Conservation (phyloP, 1,140 invertebrate genomes). For the Panonychus citri region DNA sequence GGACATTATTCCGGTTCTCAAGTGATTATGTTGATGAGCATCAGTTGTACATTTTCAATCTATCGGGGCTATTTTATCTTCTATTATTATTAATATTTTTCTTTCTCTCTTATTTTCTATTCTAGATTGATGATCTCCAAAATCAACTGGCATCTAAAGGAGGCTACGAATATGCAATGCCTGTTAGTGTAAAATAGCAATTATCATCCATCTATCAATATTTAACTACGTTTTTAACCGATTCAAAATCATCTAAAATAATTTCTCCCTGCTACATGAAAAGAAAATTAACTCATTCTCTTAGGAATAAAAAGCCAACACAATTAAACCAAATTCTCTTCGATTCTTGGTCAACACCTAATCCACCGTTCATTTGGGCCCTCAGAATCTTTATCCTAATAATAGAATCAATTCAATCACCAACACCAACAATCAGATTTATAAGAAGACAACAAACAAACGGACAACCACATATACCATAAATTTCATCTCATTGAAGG, state of each 20-base stretch:
- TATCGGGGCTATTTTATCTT: too few species aligned
- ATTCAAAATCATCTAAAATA: not conserved
- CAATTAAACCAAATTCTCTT: too few species aligned
- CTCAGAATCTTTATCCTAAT: too few species aligned
- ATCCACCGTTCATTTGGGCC: too few species aligned
- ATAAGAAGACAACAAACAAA: too few species aligned
- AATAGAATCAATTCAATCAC: too few species aligned
- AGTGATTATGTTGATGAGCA: not conserved
- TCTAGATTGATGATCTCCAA: slow-evolving; percentile 44
- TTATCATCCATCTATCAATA: slow-evolving; percentile 9
- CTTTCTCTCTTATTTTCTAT: slow-evolving; percentile 20
- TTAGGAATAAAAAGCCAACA: too few species aligned
- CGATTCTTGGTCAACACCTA: too few species aligned
- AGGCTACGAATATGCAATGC: slow-evolving; percentile 45
- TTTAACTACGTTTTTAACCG: not conserved
- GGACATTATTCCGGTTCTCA: not conserved
- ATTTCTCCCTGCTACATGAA: not conserved
- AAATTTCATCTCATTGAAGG: too few species aligned
- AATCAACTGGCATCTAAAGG: slow-evolving; percentile 70
- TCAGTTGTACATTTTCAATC: not conserved
- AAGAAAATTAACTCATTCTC: too few species aligned
- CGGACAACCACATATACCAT: too few species aligned
- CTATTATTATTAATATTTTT: not conserved
- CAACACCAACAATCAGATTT: too few species aligned
- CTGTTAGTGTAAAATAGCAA: slow-evolving; percentile 23